Evolutionary conservation across 2,888 invertebrate genomes (phyloP).

Genomic region (Phytoseiulus persimilis): DNA sequence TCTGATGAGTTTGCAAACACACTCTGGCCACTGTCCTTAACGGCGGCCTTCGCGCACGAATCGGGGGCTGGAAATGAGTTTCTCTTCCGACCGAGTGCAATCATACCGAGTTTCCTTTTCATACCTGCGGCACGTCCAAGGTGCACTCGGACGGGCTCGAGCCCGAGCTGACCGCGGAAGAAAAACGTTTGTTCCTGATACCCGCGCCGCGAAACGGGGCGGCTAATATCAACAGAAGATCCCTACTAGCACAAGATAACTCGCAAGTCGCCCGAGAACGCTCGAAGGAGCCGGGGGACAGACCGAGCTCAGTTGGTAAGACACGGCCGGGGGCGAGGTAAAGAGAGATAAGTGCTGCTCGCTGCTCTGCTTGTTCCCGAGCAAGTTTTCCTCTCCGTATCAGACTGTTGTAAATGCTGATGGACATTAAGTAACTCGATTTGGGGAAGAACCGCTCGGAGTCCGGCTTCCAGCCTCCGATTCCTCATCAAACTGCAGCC

Average conservation of each 20-base stretch:
- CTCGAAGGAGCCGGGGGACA: background rate
- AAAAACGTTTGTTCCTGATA: no score
- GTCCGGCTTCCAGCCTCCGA: background rate
- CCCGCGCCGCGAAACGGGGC: no score
- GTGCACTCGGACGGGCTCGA: no score
- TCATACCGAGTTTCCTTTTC: no score
- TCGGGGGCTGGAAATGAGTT: background rate
- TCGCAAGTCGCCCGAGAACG: background rate
- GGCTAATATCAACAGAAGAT: no score
- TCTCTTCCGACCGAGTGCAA: no score
- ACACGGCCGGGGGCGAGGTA: background rate
- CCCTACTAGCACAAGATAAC: no score
- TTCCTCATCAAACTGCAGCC: background rate
- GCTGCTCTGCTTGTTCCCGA: background rate
- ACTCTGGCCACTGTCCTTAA: background rate
- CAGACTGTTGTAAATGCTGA: background rate
- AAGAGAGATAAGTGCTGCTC: background rate
- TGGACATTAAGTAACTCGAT: background rate
- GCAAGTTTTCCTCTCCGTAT: background rate
- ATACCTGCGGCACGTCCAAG: no score
- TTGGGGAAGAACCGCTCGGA: background rate
- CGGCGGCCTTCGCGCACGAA: background rate
- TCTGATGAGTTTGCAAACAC: background rate
- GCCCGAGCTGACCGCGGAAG: no score
- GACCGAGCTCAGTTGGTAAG: background rate